Evolutionary conservation across 2,797 vertebrate species (phyloP), one percentile per base, ranked within the genome.

Genomic region (Acanthurus lineatus): DNA sequence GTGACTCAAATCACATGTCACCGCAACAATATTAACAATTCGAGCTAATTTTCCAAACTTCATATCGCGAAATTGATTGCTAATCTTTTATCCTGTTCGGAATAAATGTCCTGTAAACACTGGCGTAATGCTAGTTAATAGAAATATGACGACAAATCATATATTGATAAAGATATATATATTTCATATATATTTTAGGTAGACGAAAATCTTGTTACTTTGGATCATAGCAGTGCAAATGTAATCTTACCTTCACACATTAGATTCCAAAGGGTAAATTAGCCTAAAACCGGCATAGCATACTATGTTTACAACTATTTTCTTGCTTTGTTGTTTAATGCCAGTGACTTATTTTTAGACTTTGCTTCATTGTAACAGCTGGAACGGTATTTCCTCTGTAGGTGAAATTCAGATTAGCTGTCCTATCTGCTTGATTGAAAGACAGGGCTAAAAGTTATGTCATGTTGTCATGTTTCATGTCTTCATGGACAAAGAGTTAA

Each of bases 1-100:
- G 73, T 83, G 81, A 84, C 69, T 1, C 3, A 0, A 0, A 1
- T 90, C 88, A 89, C 81, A 32, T 77, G 89, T 28, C 60, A 25
- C 22, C 54, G 68, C 48, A 16, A 60, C 68, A 71, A 35, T 66
- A 40, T 64, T 52, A 49, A 28, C 1, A 0, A 0, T 2, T 2
- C 5, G 28, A 42, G 4, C 25, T 40, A 6, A 6, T 6, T 22
- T 48, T 0, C 0, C 7, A 40, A 16, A 10, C 12, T 52, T 35
- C 0, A 3, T 7, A 6, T 12, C 14, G 25, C 35, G 19, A 11
- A 11, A 10, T 9, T 20, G 1, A 51, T 51, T 25, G 7, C 19
- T 2, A 32, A 32, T 54, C 3, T 6, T n/a, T 14, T 32, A 10
- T 73, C 9, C 25, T 54, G 38, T 9, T 42, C 19, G 32, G 2